Evolutionary conservation across 2,888 invertebrate genomes (phyloP).

Genomic region (Drosophila fungiperda): DNA sequence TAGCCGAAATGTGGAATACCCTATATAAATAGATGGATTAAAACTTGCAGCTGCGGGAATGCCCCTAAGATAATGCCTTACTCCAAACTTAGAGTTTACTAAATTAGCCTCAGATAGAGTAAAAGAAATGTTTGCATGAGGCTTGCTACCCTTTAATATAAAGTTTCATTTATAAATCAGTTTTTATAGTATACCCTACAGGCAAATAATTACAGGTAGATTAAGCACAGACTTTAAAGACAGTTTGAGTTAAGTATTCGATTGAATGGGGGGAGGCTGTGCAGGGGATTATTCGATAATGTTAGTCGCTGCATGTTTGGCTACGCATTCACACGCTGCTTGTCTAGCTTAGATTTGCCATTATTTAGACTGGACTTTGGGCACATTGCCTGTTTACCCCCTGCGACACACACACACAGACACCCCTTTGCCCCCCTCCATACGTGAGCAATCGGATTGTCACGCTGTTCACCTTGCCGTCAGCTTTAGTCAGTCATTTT

Average conservation of each 20-base stretch:
- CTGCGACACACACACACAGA: background rate
- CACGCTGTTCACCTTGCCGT: conserved; percentile 76
- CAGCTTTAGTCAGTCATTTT: conserved; percentile 79
- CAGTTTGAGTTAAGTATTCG: conserved; percentile 8
- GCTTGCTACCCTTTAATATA: background rate
- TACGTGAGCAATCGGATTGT: conserved; percentile 61
- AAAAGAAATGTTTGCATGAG: background rate
- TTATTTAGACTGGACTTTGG: conserved; percentile 57
- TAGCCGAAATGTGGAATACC: conserved; percentile 19
- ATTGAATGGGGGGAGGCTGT: conserved; percentile 2
- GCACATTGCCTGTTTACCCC: background rate
- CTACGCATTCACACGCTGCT: conserved; percentile 75
- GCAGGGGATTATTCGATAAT: conserved; percentile 10
- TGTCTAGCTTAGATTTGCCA: conserved; percentile 62
- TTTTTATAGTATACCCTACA: background rate
- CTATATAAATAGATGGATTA: background rate
- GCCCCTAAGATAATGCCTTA: no score
- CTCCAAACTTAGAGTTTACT: background rate
- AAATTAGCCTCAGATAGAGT: background rate
- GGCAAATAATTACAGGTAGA: background rate
- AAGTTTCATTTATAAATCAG: background rate
- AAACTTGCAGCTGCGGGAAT: background rate
- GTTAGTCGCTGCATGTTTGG: conserved; percentile 40
- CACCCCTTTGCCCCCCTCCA: background rate
- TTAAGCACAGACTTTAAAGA: conserved; percentile 6